Conservation (phyloP, 2,797 vertebrate genomes). For the Anomalospiza imberbis region DNA sequence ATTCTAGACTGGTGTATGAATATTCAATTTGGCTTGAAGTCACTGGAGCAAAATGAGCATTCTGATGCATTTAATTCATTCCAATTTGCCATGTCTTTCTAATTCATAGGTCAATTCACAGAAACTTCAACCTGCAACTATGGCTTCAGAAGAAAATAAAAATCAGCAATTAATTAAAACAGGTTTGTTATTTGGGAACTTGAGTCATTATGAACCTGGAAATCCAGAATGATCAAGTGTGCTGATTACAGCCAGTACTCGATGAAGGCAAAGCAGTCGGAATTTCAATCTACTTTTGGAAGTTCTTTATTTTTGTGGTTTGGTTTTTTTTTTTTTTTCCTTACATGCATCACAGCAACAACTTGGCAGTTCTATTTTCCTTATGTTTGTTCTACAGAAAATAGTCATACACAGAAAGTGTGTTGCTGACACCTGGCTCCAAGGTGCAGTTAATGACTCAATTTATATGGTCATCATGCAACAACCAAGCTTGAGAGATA, state of each 20-base stretch:
- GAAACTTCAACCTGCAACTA: constrained; percentile 28
- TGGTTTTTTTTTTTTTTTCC: neutral
- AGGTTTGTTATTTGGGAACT: constrained; percentile 6
- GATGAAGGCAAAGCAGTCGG: neutral
- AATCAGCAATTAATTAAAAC: constrained; percentile 28
- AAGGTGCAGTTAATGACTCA: constrained; percentile 60
- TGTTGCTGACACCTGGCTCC: constrained; percentile 34
- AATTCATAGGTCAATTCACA: constrained; percentile 65
- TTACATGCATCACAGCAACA: neutral
- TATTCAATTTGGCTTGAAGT: constrained; percentile 72
- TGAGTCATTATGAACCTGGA: constrained; percentile 54
- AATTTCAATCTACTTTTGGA: neutral
- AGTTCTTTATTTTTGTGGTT: neutral
- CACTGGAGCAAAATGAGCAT: constrained; percentile 68
- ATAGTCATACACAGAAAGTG: neutral
- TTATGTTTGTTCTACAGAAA: constrained; percentile 46
- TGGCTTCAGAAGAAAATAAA: constrained; percentile 36
- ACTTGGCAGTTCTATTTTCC: constrained; percentile 14
- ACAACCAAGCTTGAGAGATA: constrained; percentile 55
- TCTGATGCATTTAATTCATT: constrained; percentile 68
- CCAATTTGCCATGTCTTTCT: constrained; percentile 69
- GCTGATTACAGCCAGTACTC: neutral
- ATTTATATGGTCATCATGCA: constrained; percentile 38
- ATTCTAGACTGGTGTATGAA: constrained; percentile 71
- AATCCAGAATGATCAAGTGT: neutral